Evolutionary conservation across 2,888 invertebrate species (phyloP), one percentile per base, ranked within the genome.

Genomic region (Mesorhabditis sp.): DNA sequence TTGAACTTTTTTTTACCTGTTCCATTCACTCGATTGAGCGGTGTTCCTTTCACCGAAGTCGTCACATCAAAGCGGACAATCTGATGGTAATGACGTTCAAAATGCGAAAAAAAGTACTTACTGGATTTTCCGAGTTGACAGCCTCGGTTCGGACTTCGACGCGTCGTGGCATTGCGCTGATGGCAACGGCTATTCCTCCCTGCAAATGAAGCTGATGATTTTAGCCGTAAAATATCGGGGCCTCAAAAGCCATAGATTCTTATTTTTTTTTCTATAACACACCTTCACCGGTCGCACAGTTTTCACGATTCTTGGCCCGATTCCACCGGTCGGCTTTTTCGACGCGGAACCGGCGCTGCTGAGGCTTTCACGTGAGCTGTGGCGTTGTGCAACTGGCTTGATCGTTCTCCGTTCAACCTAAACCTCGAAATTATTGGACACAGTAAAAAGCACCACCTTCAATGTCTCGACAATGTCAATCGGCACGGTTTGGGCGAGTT

Each of bases 401-500:
- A 28, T 50, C n/a, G 58, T 50, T n/a, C 58, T 50, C n/a, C 58
- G 58, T n/a, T 50, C 58, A 50, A 50, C 58, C 58, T 50, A n/a
- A 13, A 50, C 7, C 7, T 1, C n/a, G 58, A 50, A n/a, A 50
- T 13, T n/a, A 50, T 28, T 28, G 28, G 28, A 28, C 28, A 28
- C 28, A 28, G 28, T 28, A 28, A 28, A 28, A 28, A 28, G 28
- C 28, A 28, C 69, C 6, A 66, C 66, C 4, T 45, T 72, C 65
- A 64, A 72, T 6, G 74, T 73, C 7, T 69, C 69, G 42, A 75
- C 71, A 0, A 77, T 43, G 68, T 75, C 74, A 4, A 76, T 70
- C 3, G 77, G 79, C 6, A 73, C 75, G 3, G 75, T 70, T 4
- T 74, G 67, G 2, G 78, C 76, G 66, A 80, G 65, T 43, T 80